phyloP scores from a whole-genome alignment of 2,113 vertebrate genomes.

The Anhinga rufa region DNA sequence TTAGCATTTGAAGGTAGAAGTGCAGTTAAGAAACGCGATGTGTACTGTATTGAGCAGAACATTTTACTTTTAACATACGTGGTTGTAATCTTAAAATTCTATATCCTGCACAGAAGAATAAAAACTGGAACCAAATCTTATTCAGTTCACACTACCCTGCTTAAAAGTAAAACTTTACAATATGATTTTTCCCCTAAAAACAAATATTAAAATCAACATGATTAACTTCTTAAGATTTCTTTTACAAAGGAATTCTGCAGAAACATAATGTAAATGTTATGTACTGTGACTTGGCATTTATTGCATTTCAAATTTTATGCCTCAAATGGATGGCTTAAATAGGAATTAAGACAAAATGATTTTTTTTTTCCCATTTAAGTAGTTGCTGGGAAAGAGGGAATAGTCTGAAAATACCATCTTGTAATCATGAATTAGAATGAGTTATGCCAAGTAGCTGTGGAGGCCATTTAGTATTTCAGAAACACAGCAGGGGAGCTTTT shows the following conservation, averaged over 20 bases:
- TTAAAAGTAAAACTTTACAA: neutral
- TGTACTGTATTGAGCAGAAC: neutral
- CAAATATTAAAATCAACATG: neutral
- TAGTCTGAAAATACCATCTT: conserved; percentile 61
- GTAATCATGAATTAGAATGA: conserved; percentile 71
- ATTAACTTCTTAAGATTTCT: neutral
- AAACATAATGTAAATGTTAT: neutral
- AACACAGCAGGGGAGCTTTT: conserved; percentile 70
- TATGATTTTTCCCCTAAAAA: neutral
- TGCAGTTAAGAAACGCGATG: neutral
- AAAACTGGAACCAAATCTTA: neutral
- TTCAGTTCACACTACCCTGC: neutral
- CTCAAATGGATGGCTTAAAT: neutral
- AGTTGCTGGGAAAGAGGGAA: conserved; percentile 51
- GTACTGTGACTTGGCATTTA: neutral
- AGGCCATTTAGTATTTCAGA: conserved; percentile 73
- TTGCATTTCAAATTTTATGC: neutral
- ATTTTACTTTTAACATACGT: neutral
- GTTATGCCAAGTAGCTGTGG: conserved; percentile 66
- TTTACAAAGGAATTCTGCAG: neutral
- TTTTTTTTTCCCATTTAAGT: neutral
- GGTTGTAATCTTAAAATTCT: neutral
- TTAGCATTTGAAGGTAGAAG: neutral
- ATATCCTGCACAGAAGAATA: neutral
- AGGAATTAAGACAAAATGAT: neutral